Percentiles rank a stretch among this genome's conserved stretches.
These are phyloP conservation scores for human DNA, from an alignment of 2,113 vertebrate species.

Conservation along the genomic window DNA sequence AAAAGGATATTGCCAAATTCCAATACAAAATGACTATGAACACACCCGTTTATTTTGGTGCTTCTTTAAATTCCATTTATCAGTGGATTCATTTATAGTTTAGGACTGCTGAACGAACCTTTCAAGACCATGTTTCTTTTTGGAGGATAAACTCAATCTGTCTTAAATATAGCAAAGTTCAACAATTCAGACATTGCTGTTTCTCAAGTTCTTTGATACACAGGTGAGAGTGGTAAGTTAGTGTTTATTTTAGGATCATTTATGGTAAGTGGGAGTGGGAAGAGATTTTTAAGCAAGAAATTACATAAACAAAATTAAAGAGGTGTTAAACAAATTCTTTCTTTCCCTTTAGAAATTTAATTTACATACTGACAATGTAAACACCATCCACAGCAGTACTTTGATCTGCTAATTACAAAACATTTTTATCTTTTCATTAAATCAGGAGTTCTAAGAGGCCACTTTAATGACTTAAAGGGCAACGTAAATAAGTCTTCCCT, in stretches of 20 bases:
- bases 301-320: constrained; percentile 77
- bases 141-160: not conserved
- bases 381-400: constrained; percentile 45
- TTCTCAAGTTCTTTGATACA: constrained; percentile 21
- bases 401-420: constrained; percentile 75
- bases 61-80: constrained; percentile 37
- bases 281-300: constrained; percentile 51
- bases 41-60: not conserved
- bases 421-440: constrained; percentile 70
- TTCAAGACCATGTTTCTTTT: constrained; percentile 29
- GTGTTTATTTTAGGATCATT: constrained; percentile 60
- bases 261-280: not conserved
- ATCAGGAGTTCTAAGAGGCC: constrained; percentile 62
- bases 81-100: not conserved
- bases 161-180: not conserved
- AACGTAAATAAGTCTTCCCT: constrained; percentile 49
- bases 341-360: constrained; percentile 60
- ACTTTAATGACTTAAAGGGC: constrained; percentile 64
- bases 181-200: not conserved
- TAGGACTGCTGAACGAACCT: not conserved
- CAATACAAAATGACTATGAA: not conserved
- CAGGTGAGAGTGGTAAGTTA: not conserved
- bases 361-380: constrained; percentile 73
- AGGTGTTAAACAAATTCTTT: constrained; percentile 70
- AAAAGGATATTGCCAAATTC: constrained; percentile 41